These are phyloP conservation scores for Verasper variegatus DNA, from an alignment of 2,113 vertebrate species.

Conservation along the genomic window DNA sequence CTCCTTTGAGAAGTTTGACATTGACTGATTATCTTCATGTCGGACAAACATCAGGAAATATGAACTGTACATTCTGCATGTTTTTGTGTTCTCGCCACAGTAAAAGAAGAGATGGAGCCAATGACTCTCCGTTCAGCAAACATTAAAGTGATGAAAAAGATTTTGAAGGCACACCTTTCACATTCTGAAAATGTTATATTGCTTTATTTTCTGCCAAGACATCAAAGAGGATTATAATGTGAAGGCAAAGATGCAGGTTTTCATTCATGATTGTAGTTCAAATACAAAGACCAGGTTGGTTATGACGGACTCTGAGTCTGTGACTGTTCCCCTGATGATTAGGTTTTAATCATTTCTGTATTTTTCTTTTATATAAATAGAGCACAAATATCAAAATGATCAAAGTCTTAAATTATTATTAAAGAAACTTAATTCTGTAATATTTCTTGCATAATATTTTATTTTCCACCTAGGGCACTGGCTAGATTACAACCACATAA, in stretches of 20 bases:
- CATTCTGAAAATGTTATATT: slow-evolving; percentile 45
- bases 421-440: slow-evolving; percentile 2
- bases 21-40: not conserved
- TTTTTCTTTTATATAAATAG: slow-evolving; percentile 14
- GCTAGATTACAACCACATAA: slow-evolving; percentile 11
- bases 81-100: slow-evolving; percentile 13
- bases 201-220: slow-evolving; percentile 46
- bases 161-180: slow-evolving; percentile 61
- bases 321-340: not conserved
- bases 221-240: slow-evolving; percentile 27
- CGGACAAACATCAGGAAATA: slow-evolving; percentile 11
- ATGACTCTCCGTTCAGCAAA: slow-evolving; percentile 23
- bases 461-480: slow-evolving; percentile 24
- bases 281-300: slow-evolving; percentile 39
- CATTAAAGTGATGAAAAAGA: slow-evolving; percentile 17
- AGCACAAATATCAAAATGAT: slow-evolving; percentile 47
- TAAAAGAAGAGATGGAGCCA: slow-evolving; percentile 24
- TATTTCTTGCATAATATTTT: slow-evolving; percentile 46
- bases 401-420: slow-evolving; percentile 14
- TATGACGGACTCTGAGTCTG: slow-evolving; percentile 1
- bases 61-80: slow-evolving; percentile 25
- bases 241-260: slow-evolving; percentile 39
- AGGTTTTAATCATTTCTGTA: slow-evolving; percentile 9
- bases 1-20: not conserved
- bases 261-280: slow-evolving; percentile 44